phyloP scores from a whole-genome alignment of 2,888 invertebrate genomes.

The Tipula vernalis region DNA sequence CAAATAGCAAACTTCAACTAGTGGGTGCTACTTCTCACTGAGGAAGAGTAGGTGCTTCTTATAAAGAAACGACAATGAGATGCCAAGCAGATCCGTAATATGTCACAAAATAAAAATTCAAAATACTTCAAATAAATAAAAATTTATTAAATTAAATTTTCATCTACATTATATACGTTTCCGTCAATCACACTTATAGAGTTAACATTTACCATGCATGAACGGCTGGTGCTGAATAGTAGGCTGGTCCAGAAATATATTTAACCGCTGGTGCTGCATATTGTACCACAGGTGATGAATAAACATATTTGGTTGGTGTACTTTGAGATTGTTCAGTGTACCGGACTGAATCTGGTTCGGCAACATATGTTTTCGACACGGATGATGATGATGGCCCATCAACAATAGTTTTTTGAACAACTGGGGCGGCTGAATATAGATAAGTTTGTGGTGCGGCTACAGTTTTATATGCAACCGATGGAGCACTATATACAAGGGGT shows the following conservation, averaged over 20 bases:
- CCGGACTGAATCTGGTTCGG: not conserved
- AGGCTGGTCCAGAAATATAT: not conserved
- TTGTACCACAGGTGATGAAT: not conserved
- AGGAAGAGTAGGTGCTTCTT: too few species aligned
- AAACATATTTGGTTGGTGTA: not conserved
- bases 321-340: not conserved
- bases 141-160: not conserved
- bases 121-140: not conserved
- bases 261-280: not conserved
- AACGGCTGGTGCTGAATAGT: not conserved
- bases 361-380: not conserved
- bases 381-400: not conserved
- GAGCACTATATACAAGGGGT: not conserved
- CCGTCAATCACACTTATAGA: not conserved
- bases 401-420: not conserved
- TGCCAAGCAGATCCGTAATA: too few species aligned
- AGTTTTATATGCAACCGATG: not conserved
- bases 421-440: slow-evolving; percentile 5
- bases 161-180: too few species aligned
- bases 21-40: too few species aligned
- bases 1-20: too few species aligned
- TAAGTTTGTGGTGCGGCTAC: not conserved
- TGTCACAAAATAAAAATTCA: too few species aligned
- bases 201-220: not conserved
- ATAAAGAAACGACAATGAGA: too few species aligned